Percentiles rank a stretch among this genome's conserved stretches.
Conservation (phyloP, 2,797 vertebrate species). For the Coluber constrictor region DNA sequence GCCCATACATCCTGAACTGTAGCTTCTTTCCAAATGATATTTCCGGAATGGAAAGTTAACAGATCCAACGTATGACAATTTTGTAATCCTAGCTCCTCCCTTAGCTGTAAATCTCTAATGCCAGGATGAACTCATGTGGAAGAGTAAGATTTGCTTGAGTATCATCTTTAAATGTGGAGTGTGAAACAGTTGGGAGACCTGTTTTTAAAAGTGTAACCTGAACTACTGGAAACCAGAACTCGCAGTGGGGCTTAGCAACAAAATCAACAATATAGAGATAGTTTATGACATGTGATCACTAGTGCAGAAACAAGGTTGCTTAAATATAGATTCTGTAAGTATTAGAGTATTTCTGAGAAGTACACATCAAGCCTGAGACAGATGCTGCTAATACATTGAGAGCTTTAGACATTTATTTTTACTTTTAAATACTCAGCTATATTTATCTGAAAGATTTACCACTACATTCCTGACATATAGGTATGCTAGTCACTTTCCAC, state of each 20-base stretch:
- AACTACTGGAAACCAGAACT: slow-evolving; percentile 69
- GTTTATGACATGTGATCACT: slow-evolving; percentile 68
- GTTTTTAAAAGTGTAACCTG: slow-evolving; percentile 70
- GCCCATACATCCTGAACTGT: slow-evolving; percentile 21
- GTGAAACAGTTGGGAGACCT: slow-evolving; percentile 65
- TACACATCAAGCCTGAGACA: slow-evolving; percentile 68
- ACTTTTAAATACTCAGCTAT: slow-evolving; percentile 67
- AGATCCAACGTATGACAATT: slow-evolving; percentile 45
- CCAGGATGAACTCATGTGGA: slow-evolving; percentile 42
- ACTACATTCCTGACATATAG: slow-evolving; percentile 59
- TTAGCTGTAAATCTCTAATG: slow-evolving; percentile 53
- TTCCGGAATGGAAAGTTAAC: slow-evolving; percentile 58
- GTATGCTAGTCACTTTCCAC: slow-evolving; percentile 62
- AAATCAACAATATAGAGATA: slow-evolving; percentile 72
- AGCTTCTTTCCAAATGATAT: slow-evolving; percentile 38
- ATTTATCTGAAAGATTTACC: slow-evolving; percentile 70
- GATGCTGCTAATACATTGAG: slow-evolving; percentile 69
- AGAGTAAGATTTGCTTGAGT: slow-evolving; percentile 47
- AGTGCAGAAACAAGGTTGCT: slow-evolving; percentile 67
- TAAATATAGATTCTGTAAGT: slow-evolving; percentile 73
- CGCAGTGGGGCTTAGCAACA: slow-evolving; percentile 70
- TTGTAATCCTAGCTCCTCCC: slow-evolving; percentile 61
- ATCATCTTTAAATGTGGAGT: slow-evolving; percentile 58
- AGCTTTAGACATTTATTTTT: slow-evolving; percentile 72
- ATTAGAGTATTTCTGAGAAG: slow-evolving; percentile 71